Percentiles rank a stretch among this genome's conserved stretches.
phyloP scores from a whole-genome alignment of 2,113 vertebrate species.

The Urocitellus parryii region DNA sequence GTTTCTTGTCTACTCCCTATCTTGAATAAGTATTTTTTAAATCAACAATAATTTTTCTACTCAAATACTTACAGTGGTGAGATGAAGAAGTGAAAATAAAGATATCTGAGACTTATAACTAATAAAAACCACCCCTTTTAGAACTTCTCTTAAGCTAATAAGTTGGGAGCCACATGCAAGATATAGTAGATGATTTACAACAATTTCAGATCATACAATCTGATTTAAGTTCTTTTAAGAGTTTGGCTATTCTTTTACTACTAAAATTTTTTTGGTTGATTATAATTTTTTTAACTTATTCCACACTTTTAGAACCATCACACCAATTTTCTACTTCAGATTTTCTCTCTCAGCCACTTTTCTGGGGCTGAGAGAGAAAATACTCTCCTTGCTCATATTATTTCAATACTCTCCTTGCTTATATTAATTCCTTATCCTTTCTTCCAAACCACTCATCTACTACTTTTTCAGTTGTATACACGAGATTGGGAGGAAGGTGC shows the following conservation, averaged over 20 bases:
- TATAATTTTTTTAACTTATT: constrained; percentile 49
- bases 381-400: not conserved
- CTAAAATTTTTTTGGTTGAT: not conserved
- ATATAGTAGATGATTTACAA: constrained; percentile 57
- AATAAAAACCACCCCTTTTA: not conserved
- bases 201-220: constrained; percentile 51
- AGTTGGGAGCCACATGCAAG: constrained; percentile 48
- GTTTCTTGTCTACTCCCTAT: not conserved
- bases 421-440: not conserved
- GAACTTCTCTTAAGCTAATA: constrained; percentile 29
- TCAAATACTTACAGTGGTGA: not conserved
- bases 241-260: constrained; percentile 29
- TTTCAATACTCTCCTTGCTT: not conserved
- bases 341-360: not conserved
- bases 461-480: not conserved
- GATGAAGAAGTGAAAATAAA: constrained; percentile 45
- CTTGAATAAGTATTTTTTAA: not conserved
- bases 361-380: not conserved
- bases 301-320: constrained; percentile 28
- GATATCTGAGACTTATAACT: not conserved
- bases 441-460: not conserved
- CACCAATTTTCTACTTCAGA: accelerated
- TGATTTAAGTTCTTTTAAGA: constrained; percentile 64
- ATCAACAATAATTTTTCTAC: not conserved
- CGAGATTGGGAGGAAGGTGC: not conserved